These are phyloP conservation scores for Zaprionus taronus DNA, from an alignment of 1,140 invertebrate species.

Conservation along the genomic window DNA sequence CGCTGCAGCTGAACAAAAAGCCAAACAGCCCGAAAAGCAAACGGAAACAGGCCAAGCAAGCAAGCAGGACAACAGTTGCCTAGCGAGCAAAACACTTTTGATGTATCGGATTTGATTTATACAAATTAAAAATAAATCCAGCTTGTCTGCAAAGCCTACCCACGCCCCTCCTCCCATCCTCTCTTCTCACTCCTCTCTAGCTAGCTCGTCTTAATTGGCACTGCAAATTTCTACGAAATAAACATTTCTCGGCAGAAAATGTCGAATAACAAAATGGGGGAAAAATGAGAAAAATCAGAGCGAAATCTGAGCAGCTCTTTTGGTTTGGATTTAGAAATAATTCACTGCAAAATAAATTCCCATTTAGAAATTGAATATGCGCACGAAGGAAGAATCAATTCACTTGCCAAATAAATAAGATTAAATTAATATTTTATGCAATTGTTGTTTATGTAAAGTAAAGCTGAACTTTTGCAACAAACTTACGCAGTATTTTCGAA, in stretches of 20 bases:
- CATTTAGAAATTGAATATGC: no score
- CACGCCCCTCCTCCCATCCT: not conserved
- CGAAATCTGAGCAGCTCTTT: no score
- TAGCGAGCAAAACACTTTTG: conserved; percentile 17
- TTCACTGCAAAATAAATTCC: not conserved
- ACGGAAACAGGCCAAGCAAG: not conserved
- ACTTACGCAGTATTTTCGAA: no score
- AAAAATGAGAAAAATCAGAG: not conserved
- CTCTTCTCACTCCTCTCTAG: no score
- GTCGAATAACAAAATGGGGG: not conserved
- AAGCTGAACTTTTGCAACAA: no score
- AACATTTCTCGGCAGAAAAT: not conserved
- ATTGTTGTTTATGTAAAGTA: not conserved
- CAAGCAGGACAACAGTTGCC: conserved; percentile 8
- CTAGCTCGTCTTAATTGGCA: conserved; percentile 4
- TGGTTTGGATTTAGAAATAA: not conserved
- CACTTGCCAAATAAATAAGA: not conserved
- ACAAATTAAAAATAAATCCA: conserved; percentile 39
- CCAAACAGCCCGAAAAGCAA: not conserved
- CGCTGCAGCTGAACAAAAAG: conserved; percentile 37
- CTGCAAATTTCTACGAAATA: not conserved
- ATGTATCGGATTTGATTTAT: conserved; percentile 34
- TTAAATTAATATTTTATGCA: conserved; percentile 3
- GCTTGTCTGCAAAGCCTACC: conserved; percentile 11
- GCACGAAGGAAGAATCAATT: not conserved